phyloP scores from a whole-genome alignment of 2,888 invertebrate species.

The Hydrotaea cyrtoneurina region DNA sequence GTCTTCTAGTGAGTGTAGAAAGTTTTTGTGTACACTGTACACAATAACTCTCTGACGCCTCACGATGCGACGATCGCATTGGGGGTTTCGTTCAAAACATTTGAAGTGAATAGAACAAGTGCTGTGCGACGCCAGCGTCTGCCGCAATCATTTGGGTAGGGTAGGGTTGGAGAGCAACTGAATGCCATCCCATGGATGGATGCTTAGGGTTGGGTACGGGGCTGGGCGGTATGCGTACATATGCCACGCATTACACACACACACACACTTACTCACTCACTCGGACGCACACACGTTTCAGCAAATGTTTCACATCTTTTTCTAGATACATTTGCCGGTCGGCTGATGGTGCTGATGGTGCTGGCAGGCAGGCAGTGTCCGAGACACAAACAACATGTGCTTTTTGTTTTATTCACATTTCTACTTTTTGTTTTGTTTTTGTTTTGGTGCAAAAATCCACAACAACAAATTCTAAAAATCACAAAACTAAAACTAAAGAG shows the following conservation, averaged over 20 bases:
- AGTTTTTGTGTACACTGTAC: no score
- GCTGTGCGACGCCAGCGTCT: background rate
- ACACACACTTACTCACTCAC: no score
- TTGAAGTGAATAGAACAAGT: constrained; percentile 15
- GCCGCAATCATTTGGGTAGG: background rate
- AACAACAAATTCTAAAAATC: background rate
- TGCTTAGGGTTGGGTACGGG: no score
- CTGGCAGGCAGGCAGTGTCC: background rate
- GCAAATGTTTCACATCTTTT: constrained; percentile 26
- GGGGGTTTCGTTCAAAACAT: background rate
- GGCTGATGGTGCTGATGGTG: no score
- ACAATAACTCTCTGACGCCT: no score
- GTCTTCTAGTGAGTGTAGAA: no score
- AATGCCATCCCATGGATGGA: no score
- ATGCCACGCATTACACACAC: no score
- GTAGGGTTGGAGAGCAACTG: background rate
- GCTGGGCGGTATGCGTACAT: no score
- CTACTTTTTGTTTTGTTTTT: background rate
- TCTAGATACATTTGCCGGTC: background rate
- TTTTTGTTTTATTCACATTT: background rate
- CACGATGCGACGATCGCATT: background rate
- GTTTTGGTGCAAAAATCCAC: background rate
- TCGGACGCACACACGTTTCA: background rate
- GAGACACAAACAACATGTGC: background rate
- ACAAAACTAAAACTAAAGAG: constrained; percentile 21